A percentile compares a stretch with the other conserved stretches of the same genome.
These are phyloP conservation scores for Amphipyra berbera DNA, from an alignment of 2,888 invertebrate genomes.

Conservation along the genomic window DNA sequence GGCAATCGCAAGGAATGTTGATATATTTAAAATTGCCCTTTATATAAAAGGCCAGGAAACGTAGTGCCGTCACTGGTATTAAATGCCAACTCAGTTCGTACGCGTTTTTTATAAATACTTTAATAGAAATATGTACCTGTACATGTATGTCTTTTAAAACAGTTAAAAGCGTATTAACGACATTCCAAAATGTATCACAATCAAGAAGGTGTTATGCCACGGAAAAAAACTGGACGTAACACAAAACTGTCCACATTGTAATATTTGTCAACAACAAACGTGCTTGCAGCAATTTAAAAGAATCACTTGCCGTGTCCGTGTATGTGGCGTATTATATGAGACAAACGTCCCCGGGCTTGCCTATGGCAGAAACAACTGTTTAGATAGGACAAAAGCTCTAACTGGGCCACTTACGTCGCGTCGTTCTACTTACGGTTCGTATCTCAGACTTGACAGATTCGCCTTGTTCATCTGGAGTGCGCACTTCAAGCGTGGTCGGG, in stretches of 20 bases:
- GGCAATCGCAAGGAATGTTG: no score
- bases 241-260: constrained; percentile 1
- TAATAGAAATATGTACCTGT: no score
- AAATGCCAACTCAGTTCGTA: no score
- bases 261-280: constrained; percentile 10
- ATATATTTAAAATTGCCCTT: no score
- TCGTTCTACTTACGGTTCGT: constrained; percentile 63
- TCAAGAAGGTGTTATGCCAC: no score
- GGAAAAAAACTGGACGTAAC: neutral
- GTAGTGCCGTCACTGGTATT: no score
- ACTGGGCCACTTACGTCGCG: constrained; percentile 75
- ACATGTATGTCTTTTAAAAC: no score
- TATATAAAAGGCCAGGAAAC: no score
- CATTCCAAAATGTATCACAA: neutral
- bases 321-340: constrained; percentile 44
- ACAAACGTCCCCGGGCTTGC: constrained; percentile 51
- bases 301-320: constrained; percentile 39
- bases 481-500: constrained; percentile 32
- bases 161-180: no score
- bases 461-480: constrained; percentile 38
- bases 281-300: constrained; percentile 25
- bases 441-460: constrained; percentile 54
- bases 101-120: no score
- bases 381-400: constrained; percentile 80
- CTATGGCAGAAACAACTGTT: constrained; percentile 75